Evolutionary conservation across 2,888 invertebrate genomes (phyloP).

Genomic region (Andrena marginata): DNA sequence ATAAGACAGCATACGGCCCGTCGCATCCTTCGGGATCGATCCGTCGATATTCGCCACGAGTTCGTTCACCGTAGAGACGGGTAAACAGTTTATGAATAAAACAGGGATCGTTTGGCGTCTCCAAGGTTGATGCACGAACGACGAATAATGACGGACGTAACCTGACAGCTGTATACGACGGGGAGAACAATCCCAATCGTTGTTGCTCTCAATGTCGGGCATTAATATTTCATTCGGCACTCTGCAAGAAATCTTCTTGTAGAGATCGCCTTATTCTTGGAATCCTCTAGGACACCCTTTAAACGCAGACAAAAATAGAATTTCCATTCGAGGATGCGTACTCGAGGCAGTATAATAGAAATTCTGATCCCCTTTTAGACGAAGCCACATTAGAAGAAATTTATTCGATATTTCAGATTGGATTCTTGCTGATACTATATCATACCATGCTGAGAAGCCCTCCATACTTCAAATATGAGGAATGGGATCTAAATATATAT

Average conservation of each 20-base stretch:
- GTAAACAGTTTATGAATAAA: slow-evolving; percentile 56
- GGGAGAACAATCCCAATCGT: slow-evolving; percentile 27
- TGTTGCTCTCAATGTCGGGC: slow-evolving; percentile 1
- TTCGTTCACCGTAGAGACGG: slow-evolving; percentile 38
- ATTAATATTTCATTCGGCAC: slow-evolving; percentile 37
- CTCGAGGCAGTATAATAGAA: slow-evolving; percentile 16
- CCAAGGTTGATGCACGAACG: slow-evolving; percentile 12
- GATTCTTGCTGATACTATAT: too few relatives aligned
- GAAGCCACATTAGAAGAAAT: too few relatives aligned
- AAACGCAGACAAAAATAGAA: slow-evolving; percentile 14
- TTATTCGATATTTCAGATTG: too few relatives aligned
- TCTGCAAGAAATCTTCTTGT: background rate
- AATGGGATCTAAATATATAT: too few relatives aligned
- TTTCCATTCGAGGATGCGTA: background rate
- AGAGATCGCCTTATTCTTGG: background rate
- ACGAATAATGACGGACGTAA: slow-evolving; percentile 12
- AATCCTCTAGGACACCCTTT: background rate
- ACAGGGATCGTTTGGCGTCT: slow-evolving; percentile 24
- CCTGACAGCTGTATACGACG: slow-evolving; percentile 21
- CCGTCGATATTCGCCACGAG: slow-evolving; percentile 37
- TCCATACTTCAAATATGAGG: too few relatives aligned
- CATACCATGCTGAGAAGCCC: too few relatives aligned
- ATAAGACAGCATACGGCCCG: slow-evolving; percentile 48
- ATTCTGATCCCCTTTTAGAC: slow-evolving; percentile 2
- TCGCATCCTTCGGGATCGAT: slow-evolving; percentile 37